Evolutionary conservation across 2,797 vertebrate genomes (phyloP).

Genomic region (Cirrhinus mrigala): DNA sequence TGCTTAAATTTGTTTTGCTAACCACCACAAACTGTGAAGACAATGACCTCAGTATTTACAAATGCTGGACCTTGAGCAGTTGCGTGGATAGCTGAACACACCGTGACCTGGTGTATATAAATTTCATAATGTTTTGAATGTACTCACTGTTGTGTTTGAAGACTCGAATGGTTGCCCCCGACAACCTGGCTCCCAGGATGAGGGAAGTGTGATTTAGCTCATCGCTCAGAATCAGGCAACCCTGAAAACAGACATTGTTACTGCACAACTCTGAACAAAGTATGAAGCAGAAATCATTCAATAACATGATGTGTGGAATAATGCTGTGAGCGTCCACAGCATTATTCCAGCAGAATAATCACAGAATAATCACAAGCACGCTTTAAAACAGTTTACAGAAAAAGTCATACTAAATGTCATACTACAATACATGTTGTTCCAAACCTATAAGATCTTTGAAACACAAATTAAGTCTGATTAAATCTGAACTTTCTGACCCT

Average conservation of each 20-base stretch:
- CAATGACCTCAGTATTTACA: conserved; percentile 8
- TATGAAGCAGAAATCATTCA: background rate
- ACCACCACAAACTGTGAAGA: background rate
- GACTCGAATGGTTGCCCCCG: conserved; percentile 89
- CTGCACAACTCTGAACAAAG: background rate
- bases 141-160: conserved; percentile 98
- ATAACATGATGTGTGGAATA: background rate
- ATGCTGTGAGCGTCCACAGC: too few relatives aligned
- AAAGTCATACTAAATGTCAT: background rate
- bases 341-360: too few relatives aligned
- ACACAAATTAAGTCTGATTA: too few relatives aligned
- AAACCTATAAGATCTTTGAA: too few relatives aligned
- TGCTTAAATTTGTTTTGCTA: conserved; percentile 15
- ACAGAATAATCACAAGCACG: too few relatives aligned
- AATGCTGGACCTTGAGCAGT: background rate
- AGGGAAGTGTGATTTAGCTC: conserved; percentile 94
- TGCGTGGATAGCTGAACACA: conserved; percentile 7
- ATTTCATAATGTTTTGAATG: conserved; percentile 1
- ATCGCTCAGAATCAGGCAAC: conserved; percentile 95
- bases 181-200: conserved; percentile 90
- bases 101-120: background rate
- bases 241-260: conserved; percentile 76
- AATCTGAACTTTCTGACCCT: too few relatives aligned
- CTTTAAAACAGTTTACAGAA: background rate
- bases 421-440: background rate